Evolutionary conservation across 35 echinoderm and acorn worm species (phyloP).

Genomic region (Patiria miniata): DNA sequence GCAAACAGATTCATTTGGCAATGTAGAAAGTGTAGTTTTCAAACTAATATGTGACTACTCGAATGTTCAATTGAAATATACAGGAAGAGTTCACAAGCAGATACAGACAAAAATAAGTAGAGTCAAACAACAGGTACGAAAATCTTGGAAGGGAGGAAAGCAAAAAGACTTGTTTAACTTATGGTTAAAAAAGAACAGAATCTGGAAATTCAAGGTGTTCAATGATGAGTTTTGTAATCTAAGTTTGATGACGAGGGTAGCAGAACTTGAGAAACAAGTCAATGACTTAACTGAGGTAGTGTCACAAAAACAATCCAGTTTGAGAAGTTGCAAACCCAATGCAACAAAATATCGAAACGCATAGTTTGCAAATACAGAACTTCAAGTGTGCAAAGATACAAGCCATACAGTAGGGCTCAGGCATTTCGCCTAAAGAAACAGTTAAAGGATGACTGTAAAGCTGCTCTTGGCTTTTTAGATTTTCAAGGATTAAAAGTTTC

Average conservation of each 20-base stretch:
- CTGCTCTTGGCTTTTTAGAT: constrained; percentile 36
- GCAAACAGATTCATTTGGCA: not conserved
- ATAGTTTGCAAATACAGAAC: constrained; percentile 40
- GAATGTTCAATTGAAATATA: not conserved
- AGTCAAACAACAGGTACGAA: constrained; percentile 6
- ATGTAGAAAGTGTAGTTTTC: not conserved
- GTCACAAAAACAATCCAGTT: constrained; percentile 22
- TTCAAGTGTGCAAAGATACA: not conserved
- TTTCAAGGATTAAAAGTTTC: constrained; percentile 50
- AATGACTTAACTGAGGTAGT: constrained; percentile 1
- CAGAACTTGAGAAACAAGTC: constrained; percentile 38
- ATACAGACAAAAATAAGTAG: constrained; percentile 44
- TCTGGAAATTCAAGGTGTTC: constrained; percentile 42
- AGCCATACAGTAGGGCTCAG: constrained; percentile 42
- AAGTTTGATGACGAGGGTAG: constrained; percentile 16
- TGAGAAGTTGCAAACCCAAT: not conserved
- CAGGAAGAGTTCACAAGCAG: constrained; percentile 32
- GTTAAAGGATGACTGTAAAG: constrained; percentile 32
- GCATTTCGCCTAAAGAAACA: constrained; percentile 29
- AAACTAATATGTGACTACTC: not conserved
- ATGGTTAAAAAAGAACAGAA: constrained; percentile 32
- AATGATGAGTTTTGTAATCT: constrained; percentile 47
- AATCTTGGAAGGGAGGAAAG: constrained; percentile 41
- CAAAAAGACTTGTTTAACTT: constrained; percentile 30
- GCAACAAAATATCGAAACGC: constrained; percentile 37